Conservation (phyloP, 2,113 vertebrate genomes). For the Neolamprologus caudopunctatus region DNA sequence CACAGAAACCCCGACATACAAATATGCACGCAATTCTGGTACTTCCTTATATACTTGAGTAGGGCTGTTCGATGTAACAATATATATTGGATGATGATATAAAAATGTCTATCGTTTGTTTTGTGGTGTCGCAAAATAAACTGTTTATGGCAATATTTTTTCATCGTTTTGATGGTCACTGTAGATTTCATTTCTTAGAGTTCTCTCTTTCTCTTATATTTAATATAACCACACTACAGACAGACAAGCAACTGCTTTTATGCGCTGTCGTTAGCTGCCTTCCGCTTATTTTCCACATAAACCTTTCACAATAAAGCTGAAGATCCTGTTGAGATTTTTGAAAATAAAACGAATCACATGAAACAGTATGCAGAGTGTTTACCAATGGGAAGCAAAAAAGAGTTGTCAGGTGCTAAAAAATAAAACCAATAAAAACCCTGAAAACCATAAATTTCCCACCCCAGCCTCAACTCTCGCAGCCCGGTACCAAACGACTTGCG, state of each 20-base stretch:
- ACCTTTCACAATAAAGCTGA: background rate
- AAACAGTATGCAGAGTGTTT: background rate
- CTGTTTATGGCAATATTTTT: background rate
- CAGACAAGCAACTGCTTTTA: background rate
- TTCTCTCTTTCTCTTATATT: background rate
- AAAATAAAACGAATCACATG: background rate
- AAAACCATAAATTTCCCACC: background rate
- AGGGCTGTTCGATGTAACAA: rapidly evolving
- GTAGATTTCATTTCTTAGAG: background rate
- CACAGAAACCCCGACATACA: background rate
- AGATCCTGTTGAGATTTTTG: background rate
- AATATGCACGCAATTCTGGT: background rate
- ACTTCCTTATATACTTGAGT: background rate
- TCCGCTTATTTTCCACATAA: background rate
- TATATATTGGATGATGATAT: background rate
- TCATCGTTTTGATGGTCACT: rapidly evolving
- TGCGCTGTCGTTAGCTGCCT: background rate
- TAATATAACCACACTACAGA: background rate
- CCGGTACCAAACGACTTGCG: background rate
- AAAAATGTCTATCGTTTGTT: background rate
- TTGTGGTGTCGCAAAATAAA: background rate
- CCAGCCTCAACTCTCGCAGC: background rate
- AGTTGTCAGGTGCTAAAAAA: background rate
- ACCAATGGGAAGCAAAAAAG: background rate
- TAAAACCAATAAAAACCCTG: background rate